Evolutionary conservation across 2,797 vertebrate genomes (phyloP), one percentile per base, ranked within the genome.

Genomic region (Cossypha caffra): DNA sequence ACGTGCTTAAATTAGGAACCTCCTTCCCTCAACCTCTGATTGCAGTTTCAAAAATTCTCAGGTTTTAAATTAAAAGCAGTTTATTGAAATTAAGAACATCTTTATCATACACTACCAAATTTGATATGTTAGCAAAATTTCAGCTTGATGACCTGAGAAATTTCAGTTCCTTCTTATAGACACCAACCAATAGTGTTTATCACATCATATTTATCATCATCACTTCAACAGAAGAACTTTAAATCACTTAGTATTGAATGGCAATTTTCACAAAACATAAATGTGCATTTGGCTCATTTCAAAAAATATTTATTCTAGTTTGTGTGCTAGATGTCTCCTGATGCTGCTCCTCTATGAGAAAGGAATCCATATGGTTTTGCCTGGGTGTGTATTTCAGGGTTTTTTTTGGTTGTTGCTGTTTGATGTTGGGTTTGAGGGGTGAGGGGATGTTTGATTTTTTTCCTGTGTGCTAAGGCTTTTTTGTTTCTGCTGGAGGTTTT

Each of bases 371-470:
- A n/a, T 37, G 14, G 9, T 25, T 88, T 48, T 74, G 55, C 45
- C 40, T 17, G 23, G 1, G 1, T 23, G 8, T 7, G 8, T 51
- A 16, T 47, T 33, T 24, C 29, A 23, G 11, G 4, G 0, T 2
- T 28, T 24, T 71, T 71, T 69, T 14, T 13, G 11, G 11, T 33
- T 48, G 11, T 9, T 33, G 7, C 24, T 85, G 26, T 50, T 71
- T 6, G 5, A 0, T n/a, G 16, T 21, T 87, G 17, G 5, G 6
- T 21, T 45, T 85, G 20, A 11, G 12, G 11, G 16, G 4, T 35
- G 5, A 5, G 7, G 7, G 3, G 3, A 26, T 28, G 15, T 11
- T 63, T 18, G 5, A 9, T 1, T 2, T 12, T 12, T 69, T 51
- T 24, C 1, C 1, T 12, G 16, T 7, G 11, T 48, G 5, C 17